phyloP scores from a whole-genome alignment of 2,888 invertebrate genomes.

The Allolobophora icterica region DNA sequence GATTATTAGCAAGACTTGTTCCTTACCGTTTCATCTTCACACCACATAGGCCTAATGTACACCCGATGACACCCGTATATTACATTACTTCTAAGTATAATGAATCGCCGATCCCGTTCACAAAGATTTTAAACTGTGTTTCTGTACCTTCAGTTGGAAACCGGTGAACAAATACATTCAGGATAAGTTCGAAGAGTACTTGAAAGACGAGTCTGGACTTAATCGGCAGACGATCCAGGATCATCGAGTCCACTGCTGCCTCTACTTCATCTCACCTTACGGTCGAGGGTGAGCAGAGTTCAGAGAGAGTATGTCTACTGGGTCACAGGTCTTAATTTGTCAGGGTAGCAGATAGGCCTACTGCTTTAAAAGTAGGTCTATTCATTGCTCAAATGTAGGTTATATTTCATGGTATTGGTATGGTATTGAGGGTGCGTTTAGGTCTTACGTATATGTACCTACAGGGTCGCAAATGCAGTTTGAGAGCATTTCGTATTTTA shows the following conservation, averaged over 20 bases:
- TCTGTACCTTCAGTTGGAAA: constrained; percentile 75
- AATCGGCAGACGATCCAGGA: constrained; percentile 95
- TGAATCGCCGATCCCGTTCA: background rate
- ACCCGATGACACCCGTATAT: background rate
- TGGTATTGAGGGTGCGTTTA: background rate
- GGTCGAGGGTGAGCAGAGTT: constrained; percentile 67
- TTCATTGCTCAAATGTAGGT: background rate
- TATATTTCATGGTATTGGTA: background rate
- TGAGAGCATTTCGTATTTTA: background rate
- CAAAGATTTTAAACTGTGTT: background rate
- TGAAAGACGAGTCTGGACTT: constrained; percentile 82
- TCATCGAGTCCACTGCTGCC: constrained; percentile 91
- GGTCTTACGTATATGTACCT: background rate
- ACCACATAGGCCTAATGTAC: background rate
- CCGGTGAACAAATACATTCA: constrained; percentile 95
- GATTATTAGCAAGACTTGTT: background rate
- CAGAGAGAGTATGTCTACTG: background rate
- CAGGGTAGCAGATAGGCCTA: too few species aligned
- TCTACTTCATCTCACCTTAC: constrained; percentile 66
- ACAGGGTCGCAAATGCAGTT: background rate
- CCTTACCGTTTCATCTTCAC: background rate
- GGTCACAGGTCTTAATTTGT: background rate
- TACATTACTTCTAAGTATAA: background rate
- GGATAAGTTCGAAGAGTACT: constrained; percentile 83
- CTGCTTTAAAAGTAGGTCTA: too few species aligned